Percentiles rank a stretch among this genome's conserved stretches.
Evolutionary conservation across 1,140 invertebrate species (phyloP).

Genomic region (Microplitis demolitor): DNA sequence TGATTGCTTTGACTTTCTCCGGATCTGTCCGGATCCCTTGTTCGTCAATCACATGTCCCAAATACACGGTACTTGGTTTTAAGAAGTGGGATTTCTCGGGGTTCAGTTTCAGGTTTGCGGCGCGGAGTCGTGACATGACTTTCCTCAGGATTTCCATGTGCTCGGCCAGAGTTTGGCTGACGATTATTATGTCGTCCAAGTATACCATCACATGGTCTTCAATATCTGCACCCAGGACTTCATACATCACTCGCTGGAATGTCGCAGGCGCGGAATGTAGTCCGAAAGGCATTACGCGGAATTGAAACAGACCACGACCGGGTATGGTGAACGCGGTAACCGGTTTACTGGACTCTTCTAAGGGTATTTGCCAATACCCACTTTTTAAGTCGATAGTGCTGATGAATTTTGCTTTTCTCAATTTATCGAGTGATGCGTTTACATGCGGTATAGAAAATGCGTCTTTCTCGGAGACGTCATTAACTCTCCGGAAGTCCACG

Average conservation of each 20-base stretch:
- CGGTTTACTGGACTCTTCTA: constrained; percentile 21
- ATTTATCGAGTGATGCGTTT: constrained; percentile 54
- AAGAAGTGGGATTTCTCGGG: constrained; percentile 39
- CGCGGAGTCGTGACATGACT: constrained; percentile 30
- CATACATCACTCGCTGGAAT: constrained; percentile 39
- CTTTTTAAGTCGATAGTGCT: constrained; percentile 41
- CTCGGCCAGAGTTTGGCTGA: background rate
- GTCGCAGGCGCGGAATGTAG: constrained; percentile 41
- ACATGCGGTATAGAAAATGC: constrained; percentile 59
- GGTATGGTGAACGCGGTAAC: constrained; percentile 28
- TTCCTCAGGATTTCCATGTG: constrained; percentile 32
- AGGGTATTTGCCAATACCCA: constrained; percentile 29
- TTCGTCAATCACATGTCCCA: constrained; percentile 36
- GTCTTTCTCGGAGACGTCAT: constrained; percentile 53
- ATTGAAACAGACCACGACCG: constrained; percentile 40
- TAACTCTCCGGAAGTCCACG: constrained; percentile 56
- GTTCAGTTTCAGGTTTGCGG: constrained; percentile 35
- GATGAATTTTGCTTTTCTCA: constrained; percentile 48
- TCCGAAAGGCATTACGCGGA: constrained; percentile 47
- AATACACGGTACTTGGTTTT: constrained; percentile 32
- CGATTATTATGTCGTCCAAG: constrained; percentile 34
- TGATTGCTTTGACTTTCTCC: constrained; percentile 36
- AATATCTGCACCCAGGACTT: constrained; percentile 19
- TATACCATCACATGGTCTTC: constrained; percentile 30
- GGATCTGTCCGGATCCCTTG: constrained; percentile 39